phyloP scores from a whole-genome alignment of 2,797 vertebrate genomes.

The Pogoniulus pusillus region DNA sequence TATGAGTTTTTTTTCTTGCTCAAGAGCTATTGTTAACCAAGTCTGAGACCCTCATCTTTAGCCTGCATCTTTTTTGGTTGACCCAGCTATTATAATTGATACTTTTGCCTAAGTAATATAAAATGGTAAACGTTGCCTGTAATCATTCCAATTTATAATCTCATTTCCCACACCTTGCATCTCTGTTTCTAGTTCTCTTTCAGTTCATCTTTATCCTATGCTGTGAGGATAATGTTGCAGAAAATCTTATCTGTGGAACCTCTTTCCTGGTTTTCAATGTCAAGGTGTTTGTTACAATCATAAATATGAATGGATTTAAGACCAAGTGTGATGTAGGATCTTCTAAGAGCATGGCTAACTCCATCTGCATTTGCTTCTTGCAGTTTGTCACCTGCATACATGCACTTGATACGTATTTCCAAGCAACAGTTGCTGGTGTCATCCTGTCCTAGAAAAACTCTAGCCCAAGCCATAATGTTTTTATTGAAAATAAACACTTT shows the following conservation, averaged over 20 bases:
- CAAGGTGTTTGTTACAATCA: slow-evolving; percentile 1
- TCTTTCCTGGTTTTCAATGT: background rate
- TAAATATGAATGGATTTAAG: slow-evolving; percentile 22
- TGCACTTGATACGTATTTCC: rapidly evolving
- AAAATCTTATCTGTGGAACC: background rate
- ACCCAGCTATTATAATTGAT: background rate
- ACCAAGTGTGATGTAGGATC: background rate
- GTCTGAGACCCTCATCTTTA: background rate
- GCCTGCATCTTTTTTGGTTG: background rate
- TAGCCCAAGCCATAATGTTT: background rate
- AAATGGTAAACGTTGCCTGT: too few species aligned
- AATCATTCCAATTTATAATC: background rate
- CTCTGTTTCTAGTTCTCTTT: background rate
- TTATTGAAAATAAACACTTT: background rate
- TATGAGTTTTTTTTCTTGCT: background rate
- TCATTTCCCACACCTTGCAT: background rate
- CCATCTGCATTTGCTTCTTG: background rate
- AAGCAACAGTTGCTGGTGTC: background rate
- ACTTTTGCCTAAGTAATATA: background rate
- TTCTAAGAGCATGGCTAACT: background rate
- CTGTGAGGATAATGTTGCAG: background rate
- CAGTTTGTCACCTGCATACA: background rate
- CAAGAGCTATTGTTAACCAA: background rate
- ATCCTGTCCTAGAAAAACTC: background rate
- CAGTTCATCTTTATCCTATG: background rate